Base-by-base conservation (phyloP, 2,113 vertebrate species). In the Pelobates fuscus region DNA sequence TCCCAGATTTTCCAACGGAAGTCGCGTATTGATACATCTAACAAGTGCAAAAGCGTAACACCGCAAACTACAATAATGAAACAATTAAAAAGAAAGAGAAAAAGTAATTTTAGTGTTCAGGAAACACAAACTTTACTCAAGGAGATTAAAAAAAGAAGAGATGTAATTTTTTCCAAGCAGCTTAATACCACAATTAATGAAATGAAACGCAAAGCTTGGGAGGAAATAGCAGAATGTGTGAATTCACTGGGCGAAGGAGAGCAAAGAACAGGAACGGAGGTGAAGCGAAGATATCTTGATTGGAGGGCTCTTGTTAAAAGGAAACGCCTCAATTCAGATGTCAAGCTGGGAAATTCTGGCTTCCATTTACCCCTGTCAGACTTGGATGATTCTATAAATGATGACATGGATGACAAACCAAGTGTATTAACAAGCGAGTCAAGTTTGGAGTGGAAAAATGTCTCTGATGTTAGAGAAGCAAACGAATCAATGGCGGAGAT, bases 181-280 rank as follows among this genome's bases (percentile, higher is more conserved):
- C 93, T 97, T 85, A 97, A 98, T 79, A 95, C 95, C n/a, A 96
- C 95, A 52, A 95, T 96, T 81, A 97, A 97, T 37, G 95, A 96
- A 84, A 91, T 97, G 91, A 97, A 96, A 78, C 89, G 96, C 46
- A 94, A 95, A 61, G 95, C 95, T 58, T 98, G 95, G 95, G 95
- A 98, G 80, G 96, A 97, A 88, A 96, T 98, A 59, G 95, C 96
- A 0, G 94, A 94, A 81, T 93, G 94, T 67, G 96, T 98, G 72
- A 97, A 95, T 20, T 91, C 94, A 0, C 91, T 97, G 1, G 95
- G 95, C 6, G 94, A 96, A 82, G 94, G 95, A 2, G 95, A 97
- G 67, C 92, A 94, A 57, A 91, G 95, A 59, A 97, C 95, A 0
- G 95, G 95, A 32, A 92, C 92, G 0, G 95, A 98, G 78, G 95